Evolutionary conservation across 2,113 vertebrate genomes (phyloP).

Genomic region (Aspidoscelis tigris): DNA sequence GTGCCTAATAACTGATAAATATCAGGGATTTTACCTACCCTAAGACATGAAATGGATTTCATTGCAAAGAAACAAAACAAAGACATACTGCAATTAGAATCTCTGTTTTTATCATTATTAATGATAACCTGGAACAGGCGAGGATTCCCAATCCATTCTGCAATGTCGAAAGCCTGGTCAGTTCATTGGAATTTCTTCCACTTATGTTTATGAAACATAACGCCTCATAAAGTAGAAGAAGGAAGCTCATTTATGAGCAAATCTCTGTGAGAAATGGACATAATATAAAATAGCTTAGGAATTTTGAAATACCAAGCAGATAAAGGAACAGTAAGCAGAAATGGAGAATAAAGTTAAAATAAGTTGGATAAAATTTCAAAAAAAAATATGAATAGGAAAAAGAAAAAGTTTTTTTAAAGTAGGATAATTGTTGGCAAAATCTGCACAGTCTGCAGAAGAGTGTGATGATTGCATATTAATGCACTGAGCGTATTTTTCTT

Average conservation of each 20-base stretch:
- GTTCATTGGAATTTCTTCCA: neutral
- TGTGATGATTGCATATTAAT: too few species aligned
- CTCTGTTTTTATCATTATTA: neutral
- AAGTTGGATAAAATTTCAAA: too few species aligned
- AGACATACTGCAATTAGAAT: neutral
- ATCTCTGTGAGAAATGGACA: neutral
- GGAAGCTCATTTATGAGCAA: neutral
- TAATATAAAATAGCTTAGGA: neutral
- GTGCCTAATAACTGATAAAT: neutral
- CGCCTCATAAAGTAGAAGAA: neutral
- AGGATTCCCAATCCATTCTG: neutral
- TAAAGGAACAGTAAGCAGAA: neutral
- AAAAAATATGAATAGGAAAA: too few species aligned
- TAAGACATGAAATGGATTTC: neutral
- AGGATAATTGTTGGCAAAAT: too few species aligned
- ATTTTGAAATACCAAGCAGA: neutral
- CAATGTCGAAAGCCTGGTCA: neutral
- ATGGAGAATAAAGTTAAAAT: neutral
- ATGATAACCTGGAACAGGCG: neutral
- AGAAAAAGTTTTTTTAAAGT: too few species aligned
- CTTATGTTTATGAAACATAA: neutral
- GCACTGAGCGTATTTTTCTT: too few species aligned
- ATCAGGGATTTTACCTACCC: neutral
- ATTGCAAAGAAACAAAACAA: neutral
- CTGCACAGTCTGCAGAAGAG: too few species aligned